Conservation (phyloP, 2,888 invertebrate species). For the Athetis lepigone region DNA sequence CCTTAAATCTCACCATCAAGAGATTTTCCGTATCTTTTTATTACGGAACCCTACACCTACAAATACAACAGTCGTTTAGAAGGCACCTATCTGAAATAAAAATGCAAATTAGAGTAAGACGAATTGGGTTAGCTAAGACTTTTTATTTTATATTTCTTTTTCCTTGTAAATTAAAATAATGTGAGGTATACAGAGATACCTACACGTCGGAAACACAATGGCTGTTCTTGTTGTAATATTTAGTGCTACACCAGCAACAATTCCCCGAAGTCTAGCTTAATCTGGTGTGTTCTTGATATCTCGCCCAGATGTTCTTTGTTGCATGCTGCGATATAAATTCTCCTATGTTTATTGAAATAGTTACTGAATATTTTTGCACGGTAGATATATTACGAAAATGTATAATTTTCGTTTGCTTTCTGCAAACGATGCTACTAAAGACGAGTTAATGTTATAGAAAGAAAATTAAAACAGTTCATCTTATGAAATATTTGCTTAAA, state of each 20-base stretch:
- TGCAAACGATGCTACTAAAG: too few species aligned
- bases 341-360: constrained; percentile 49
- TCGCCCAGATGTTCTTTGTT: constrained; percentile 60
- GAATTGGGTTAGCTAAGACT: constrained; percentile 54
- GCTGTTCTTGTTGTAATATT: constrained; percentile 62
- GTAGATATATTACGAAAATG: background rate
- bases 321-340: constrained; percentile 44
- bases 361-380: background rate
- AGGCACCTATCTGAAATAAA: constrained; percentile 57
- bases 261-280: constrained; percentile 63
- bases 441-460: too few species aligned
- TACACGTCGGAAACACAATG: constrained; percentile 54
- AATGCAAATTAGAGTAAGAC: constrained; percentile 61
- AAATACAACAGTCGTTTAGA: constrained; percentile 55
- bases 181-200: constrained; percentile 28
- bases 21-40: constrained; percentile 61
- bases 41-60: constrained; percentile 45
- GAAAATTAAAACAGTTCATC: too few species aligned
- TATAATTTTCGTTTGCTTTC: background rate
- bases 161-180: constrained; percentile 57
- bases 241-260: constrained; percentile 58
- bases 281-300: constrained; percentile 62
- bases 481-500: too few species aligned
- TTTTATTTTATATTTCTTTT: constrained; percentile 57
- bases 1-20: constrained; percentile 26